Evolutionary conservation across 30 jellyfish, hydroid and myxozoan genomes (phyloP), one percentile per base, ranked within the genome.

Genomic region (Turritopsis rubra): DNA sequence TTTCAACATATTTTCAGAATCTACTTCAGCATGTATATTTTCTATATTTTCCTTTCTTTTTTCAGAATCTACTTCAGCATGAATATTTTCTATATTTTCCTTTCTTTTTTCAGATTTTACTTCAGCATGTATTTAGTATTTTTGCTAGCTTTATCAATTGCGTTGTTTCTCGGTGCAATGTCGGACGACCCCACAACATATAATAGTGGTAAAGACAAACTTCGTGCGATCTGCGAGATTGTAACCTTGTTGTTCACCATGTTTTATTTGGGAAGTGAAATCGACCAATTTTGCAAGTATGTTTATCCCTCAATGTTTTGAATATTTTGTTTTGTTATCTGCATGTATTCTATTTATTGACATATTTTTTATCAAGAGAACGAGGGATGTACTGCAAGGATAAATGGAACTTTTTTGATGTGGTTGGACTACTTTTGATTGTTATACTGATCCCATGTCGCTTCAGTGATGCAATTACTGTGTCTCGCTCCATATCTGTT

Each of bases 281-380:
- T 88, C 30, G 93, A 81, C 27, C 96, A 92, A 82, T 25, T 92
- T 79, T 0, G 52, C 71, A 88, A 71, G 98, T 88, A 75, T 70
- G 97, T 41, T 13, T 41, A 13, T 41, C 13, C 9, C 13, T 41
- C 13, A 41, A 3, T 41, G 60, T 41, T 41, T 41, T 41, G 60
- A 41, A 41, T 41, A 41, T 41, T 13, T 3, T n/a, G n/a, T n/a
- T n/a, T n/a, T n/a, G n/a, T n/a, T 13, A 41, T 41, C 60, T 41
- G 60, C 60, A 41, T 3, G 13, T 5, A 41, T 3, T 41, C n/a
- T n/a, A n/a, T 41, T 13, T 31, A 71, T 23, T 53, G 30, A 26
- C 53, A 7, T 54, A 25, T 28, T 41, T 77, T 77, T 13, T 54
- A 27, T 24, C 24, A 53, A 87, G 96, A 29, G 98, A 87, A 52